Base-by-base conservation (phyloP, 2,113 vertebrate genomes). In the Pterocles burchelli region DNA sequence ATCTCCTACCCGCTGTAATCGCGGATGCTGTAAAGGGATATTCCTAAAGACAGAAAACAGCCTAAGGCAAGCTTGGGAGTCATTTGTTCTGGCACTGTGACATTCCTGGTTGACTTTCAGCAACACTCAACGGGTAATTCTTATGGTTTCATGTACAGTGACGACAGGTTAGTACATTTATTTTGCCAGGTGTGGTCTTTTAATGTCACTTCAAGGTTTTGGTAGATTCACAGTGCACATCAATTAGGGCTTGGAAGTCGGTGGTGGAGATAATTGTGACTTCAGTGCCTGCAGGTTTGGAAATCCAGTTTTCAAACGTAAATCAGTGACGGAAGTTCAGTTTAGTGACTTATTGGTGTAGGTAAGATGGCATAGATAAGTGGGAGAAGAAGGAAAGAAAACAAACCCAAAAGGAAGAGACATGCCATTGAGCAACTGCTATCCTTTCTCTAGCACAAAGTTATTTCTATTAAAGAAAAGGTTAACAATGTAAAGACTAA, bases 401-500 rank as follows among this genome's bases (percentile, higher is more conserved):
- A 54, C 43, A 41, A 45, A 3, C 4, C 11, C 10, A 20, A 51
- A 59, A 57, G 26, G 28, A 54, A 38, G n/a, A 82, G 65, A 90
- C 33, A 48, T 86, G 72, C 68, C 52, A 72, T 87, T 74, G 88
- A 90, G 76, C 85, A 81, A 78, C 79, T 94, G 73, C 63, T 90
- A 41, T 96, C 71, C 63, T 74, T 88, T 96, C 88, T 74, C 87
- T 93, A 93, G 79, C 74, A 96, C 66, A 97, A 90, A 91, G 66
- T 93, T 91, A 80, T 97, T 96, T 97, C 96, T 97, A 20, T 95
- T 89, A 81, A 87, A 97, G 94, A 96, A 97, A 96, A 84, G 71
- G 74, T 81, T 97, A 91, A 85, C 83, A 89, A 45, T 97, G 65
- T 96, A 95, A 95, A 91, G 76, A 82, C 51, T 95, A 88, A 94